Percentiles rank a stretch among this genome's conserved stretches.
Evolutionary conservation across 1,140 invertebrate species (phyloP).

Genomic region (Drosophila tsacasi): DNA sequence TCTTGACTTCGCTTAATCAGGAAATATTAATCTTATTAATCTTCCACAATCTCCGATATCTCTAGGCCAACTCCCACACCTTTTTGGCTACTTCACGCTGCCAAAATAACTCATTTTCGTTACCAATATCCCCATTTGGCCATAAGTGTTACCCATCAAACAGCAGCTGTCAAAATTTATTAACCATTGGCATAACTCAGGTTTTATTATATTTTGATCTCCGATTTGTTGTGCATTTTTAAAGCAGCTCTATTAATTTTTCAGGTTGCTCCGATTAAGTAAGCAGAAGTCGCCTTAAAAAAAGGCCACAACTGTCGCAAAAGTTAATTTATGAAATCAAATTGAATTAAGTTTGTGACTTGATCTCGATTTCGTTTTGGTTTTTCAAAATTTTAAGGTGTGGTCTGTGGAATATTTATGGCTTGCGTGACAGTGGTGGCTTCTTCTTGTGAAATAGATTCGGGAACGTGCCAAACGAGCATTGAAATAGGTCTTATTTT

Average conservation of each 20-base stretch:
- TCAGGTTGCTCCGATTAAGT: constrained; percentile 60
- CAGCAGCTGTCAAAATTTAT: constrained; percentile 62
- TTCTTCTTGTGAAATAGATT: constrained; percentile 38
- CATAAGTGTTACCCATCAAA: constrained; percentile 39
- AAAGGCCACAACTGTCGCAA: constrained; percentile 59
- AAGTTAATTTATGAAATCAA: constrained; percentile 67
- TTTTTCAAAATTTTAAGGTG: constrained; percentile 46
- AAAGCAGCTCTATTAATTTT: constrained; percentile 76
- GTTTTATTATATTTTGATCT: constrained; percentile 36
- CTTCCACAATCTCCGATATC: neutral
- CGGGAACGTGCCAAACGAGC: constrained; percentile 53
- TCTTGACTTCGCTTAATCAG: neutral
- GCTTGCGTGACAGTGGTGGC: constrained; percentile 22
- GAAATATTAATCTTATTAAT: constrained; percentile 7
- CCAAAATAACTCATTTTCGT: constrained; percentile 25
- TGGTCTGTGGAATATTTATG: constrained; percentile 47
- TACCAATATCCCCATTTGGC: constrained; percentile 21
- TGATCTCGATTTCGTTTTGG: constrained; percentile 40
- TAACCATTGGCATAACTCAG: constrained; percentile 53
- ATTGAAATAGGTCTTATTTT: constrained; percentile 15
- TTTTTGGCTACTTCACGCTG: constrained; percentile 24
- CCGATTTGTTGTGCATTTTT: constrained; percentile 20
- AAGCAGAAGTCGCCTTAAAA: constrained; percentile 37
- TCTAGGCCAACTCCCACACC: constrained; percentile 14
- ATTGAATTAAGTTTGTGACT: constrained; percentile 45